Evolutionary conservation across 37 sponge, comb jelly and placozoan species (phyloP).

Genomic region (Hormiphora californensis): DNA sequence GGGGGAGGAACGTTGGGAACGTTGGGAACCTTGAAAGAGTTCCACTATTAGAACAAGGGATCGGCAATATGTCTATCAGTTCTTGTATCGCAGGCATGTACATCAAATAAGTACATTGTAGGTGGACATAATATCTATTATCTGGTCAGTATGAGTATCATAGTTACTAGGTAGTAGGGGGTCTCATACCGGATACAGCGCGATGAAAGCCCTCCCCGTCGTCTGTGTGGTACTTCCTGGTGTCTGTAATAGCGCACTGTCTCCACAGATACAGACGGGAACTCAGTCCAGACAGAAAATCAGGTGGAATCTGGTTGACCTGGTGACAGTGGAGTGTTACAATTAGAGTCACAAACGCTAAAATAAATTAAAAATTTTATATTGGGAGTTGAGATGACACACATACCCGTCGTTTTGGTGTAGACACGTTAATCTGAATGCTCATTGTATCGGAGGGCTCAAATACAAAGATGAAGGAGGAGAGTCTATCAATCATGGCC

Average conservation of each 20-base stretch:
- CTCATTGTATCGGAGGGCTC: background rate
- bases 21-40: too few species aligned
- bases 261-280: conserved; percentile 41
- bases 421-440: conserved; percentile 17
- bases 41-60: too few species aligned
- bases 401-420: too few species aligned
- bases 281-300: background rate
- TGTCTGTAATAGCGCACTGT: conserved; percentile 33
- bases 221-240: background rate
- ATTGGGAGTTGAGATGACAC: background rate
- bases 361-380: background rate
- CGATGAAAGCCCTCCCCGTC: background rate
- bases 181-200: conserved; percentile 8
- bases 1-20: too few species aligned
- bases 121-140: too few species aligned
- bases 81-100: too few species aligned
- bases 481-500: background rate
- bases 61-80: too few species aligned
- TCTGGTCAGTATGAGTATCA: too few species aligned
- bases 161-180: too few species aligned
- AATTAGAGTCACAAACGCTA: background rate
- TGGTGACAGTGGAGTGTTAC: background rate
- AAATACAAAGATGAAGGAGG: background rate
- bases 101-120: too few species aligned
- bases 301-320: background rate